Percentiles rank a stretch among this genome's conserved stretches.
Evolutionary conservation across 2,113 vertebrate species (phyloP).

Genomic region (Arvicanthis niloticus): DNA sequence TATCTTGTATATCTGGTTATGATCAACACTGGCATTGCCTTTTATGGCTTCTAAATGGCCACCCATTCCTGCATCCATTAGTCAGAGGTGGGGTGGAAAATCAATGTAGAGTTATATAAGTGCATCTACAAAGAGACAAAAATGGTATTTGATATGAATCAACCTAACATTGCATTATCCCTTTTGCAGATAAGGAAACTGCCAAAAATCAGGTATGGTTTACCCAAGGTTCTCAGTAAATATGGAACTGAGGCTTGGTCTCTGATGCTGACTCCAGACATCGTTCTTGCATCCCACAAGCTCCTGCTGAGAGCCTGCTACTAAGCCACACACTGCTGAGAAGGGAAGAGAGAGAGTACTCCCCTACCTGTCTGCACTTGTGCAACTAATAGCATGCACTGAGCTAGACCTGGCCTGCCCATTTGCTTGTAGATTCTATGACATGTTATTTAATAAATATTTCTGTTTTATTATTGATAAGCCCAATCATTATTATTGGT

Average conservation of each 20-base stretch:
- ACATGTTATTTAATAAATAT: background rate
- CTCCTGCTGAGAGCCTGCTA: background rate
- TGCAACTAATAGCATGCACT: accelerated
- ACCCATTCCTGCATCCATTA: background rate
- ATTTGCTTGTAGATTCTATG: background rate
- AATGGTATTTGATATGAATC: background rate
- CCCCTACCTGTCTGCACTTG: background rate
- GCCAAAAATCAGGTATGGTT: background rate
- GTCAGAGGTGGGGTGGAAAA: background rate
- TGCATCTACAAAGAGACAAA: background rate
- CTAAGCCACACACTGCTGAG: background rate
- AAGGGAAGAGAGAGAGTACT: too few relatives aligned
- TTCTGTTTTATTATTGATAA: background rate
- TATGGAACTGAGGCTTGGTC: background rate
- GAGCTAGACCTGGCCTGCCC: accelerated
- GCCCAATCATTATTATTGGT: background rate
- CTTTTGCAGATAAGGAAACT: background rate
- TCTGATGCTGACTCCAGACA: background rate
- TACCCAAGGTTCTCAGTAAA: background rate
- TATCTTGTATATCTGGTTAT: background rate
- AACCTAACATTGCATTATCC: background rate
- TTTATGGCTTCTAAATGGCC: background rate
- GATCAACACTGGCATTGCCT: background rate
- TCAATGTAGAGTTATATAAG: background rate
- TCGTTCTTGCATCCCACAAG: too few relatives aligned